Evolutionary conservation across 2,113 vertebrate genomes (phyloP).

Genomic region (Noturus placidus): DNA sequence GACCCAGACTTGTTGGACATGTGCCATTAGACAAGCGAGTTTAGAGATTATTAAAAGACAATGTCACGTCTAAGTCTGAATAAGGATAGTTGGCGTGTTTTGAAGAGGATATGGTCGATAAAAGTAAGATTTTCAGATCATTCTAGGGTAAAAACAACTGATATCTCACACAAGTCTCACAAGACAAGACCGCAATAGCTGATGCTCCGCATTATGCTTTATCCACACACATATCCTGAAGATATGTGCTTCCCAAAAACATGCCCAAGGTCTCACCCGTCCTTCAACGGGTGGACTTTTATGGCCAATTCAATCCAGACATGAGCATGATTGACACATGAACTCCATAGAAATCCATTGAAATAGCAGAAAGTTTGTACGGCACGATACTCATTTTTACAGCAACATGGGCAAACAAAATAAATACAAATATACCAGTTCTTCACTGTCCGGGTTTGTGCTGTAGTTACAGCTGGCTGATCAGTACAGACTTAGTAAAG

Average conservation of each 20-base stretch:
- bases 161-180: background rate
- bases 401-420: background rate
- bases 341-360: background rate
- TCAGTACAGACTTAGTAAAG: background rate
- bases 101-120: background rate
- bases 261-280: background rate
- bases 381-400: background rate
- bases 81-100: background rate
- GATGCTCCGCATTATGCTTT: background rate
- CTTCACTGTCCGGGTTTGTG: background rate
- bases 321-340: background rate
- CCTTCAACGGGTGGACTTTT: background rate
- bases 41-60: conserved; percentile 33
- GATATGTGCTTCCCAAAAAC: background rate
- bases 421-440: background rate
- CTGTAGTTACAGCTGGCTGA: background rate
- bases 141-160: background rate
- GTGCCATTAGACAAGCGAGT: conserved; percentile 29
- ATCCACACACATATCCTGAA: background rate
- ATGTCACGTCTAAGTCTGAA: background rate
- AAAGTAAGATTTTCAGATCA: background rate
- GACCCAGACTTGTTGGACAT: background rate
- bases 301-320: background rate
- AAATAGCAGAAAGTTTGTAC: background rate
- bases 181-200: background rate